Base-by-base conservation (phyloP, 1,140 invertebrate genomes). In the Drosophila triauraria region DNA sequence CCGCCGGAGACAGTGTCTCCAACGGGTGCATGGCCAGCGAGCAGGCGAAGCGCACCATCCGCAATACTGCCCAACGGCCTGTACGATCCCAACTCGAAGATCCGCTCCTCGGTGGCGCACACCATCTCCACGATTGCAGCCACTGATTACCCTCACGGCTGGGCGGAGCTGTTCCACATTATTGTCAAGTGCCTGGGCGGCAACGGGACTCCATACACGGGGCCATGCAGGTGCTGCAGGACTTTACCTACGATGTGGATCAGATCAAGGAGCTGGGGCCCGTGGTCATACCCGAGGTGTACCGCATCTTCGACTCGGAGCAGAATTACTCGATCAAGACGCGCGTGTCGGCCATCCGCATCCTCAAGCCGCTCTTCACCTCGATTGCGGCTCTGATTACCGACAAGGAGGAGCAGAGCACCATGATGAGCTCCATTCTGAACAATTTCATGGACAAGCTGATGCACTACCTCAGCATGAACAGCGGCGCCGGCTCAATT, bases 141-240 rank as follows among this genome's bases (percentile, higher is more conserved):
- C 71, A 96, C 95, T 94, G 96, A 97, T 93, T 97, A 96, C 95
- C 96, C 96, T 0, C 96, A 96, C 74, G 93, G 95, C 60, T 97
- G 96, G 96, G 95, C 96, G 8, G 94, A 96, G 42, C 91, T 97
- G 4, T 97, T 97, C 80, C 94, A 96, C 65, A 95, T 96, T 53
- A 94, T 97, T 38, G 95, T 97, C 58, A 94, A 94, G 58, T 96
- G 94, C 81, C 91, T 95, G 35, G 94, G 94, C 8, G 93, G 94
- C 3, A 94, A 94, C 69, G 93, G 68, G 93, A 93, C 92, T 94
- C 95, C 4, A 95, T 97, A 27, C 95, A 97, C 93, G 96, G 96
- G 46, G 95, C 96, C 9, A 97, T 97, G 96, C 93, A 96, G 90
- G 96, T 97, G 25, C 92, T 97, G 25, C 95, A 95, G 70, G 96